Conservation (phyloP, 2,888 invertebrate species). For the Ochropleura plecta region DNA sequence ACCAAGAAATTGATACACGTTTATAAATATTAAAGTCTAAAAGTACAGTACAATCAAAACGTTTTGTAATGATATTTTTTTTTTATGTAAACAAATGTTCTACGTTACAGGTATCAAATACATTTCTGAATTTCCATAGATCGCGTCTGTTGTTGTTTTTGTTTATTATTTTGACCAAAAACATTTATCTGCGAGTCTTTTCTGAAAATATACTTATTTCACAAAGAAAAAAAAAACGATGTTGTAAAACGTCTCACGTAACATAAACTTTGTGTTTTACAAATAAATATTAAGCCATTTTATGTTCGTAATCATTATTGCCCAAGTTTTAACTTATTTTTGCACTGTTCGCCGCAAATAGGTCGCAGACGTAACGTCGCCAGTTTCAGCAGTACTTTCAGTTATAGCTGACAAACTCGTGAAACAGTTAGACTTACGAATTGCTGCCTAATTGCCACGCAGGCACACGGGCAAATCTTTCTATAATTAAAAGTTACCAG, state of each 20-base stretch:
- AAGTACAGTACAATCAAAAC: neutral
- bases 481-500: slow-evolving; percentile 4
- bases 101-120: neutral
- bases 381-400: slow-evolving; percentile 31
- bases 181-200: neutral
- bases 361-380: slow-evolving; percentile 53
- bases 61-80: neutral
- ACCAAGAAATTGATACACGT: slow-evolving; percentile 4
- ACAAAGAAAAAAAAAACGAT: neutral
- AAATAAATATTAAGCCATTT: neutral
- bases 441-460: slow-evolving; percentile 1
- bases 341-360: slow-evolving; percentile 31
- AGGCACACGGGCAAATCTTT: slow-evolving; percentile 11
- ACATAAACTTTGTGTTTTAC: neutral
- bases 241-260: neutral
- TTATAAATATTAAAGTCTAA: slow-evolving; percentile 1
- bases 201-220: neutral
- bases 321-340: slow-evolving; percentile 25
- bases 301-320: slow-evolving; percentile 17
- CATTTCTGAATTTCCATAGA: neutral
- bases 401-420: slow-evolving; percentile 37
- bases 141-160: neutral
- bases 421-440: slow-evolving; percentile 13
- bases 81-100: neutral
- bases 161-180: neutral